Evolutionary conservation across 2,888 invertebrate species (phyloP), one percentile per base, ranked within the genome.

Genomic region (Mesorhabditis spiculigera): DNA sequence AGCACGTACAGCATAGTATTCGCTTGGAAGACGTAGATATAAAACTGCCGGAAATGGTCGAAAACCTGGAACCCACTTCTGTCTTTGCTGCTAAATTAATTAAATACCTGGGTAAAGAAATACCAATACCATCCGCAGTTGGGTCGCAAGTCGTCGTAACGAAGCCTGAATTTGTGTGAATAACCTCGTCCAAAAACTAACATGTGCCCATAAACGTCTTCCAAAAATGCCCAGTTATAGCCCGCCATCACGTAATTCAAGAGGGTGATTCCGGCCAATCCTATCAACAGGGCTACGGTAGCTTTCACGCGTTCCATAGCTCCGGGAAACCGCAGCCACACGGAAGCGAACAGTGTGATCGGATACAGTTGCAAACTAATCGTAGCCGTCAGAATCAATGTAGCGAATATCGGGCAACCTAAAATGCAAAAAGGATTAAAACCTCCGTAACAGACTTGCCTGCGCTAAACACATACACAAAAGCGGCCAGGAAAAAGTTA

Each of bases 61-160:
- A 99, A 98, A 94, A 97, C 95, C 89, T 98, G 97, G 87, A 98
- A 97, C 77, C 95, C 93, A 86, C 92, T 93, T 43, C 96, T 91
- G 88, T 98, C 98, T 83, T 99, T 90, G 73, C 92, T 90, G 67
- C 95, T 91, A 86, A 98, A 99, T 87, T 98, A 97, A 83, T 97
- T 96, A 89, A 98, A 99, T 94, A 97, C 95, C 89, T 98, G 97
- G 0, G 95, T 96, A 87, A 99, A 98, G 88, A 99, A 97, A 86
- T 98, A 99, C 98, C 98, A 99, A 87, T 96, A 98, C 3, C 98
- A 89, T 0, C 98, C 98, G 81, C 95, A 92, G 86, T 98, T 98
- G 43, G 98, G 98, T 81, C 93, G 92, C 76, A 97, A 89, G 87
- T 98, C 97, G 3, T 93, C 93, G 68, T 95, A 94, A 28, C 91